These are phyloP conservation scores for Lasioglossum villosulum DNA, from an alignment of 2,888 invertebrate genomes.

Conservation along the genomic window DNA sequence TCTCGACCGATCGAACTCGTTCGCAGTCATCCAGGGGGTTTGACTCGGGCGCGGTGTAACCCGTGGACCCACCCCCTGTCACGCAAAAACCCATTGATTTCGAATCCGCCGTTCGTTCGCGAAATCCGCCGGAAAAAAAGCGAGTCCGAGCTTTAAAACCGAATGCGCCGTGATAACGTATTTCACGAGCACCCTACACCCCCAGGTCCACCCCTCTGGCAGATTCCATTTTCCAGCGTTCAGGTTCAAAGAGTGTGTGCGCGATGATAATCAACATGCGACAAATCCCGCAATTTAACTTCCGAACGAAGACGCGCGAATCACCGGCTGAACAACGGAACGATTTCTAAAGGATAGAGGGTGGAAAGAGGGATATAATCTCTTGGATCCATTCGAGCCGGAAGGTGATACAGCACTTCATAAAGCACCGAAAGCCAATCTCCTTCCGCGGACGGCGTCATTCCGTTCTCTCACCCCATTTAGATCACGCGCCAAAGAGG, in stretches of 20 bases:
- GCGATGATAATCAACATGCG: slow-evolving; percentile 16
- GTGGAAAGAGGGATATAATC: not conserved
- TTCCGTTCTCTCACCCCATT: not conserved
- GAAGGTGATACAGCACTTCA: slow-evolving; percentile 29
- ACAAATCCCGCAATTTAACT: slow-evolving; percentile 48
- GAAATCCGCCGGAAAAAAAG: not conserved
- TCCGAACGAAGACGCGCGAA: not conserved
- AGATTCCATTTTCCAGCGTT: slow-evolving; percentile 1
- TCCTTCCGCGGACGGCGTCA: not conserved
- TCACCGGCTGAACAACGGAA: slow-evolving; percentile 7
- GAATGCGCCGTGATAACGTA: slow-evolving; percentile 26
- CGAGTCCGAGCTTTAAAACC: slow-evolving; percentile 10
- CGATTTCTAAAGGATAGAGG: not conserved
- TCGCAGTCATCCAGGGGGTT: not conserved
- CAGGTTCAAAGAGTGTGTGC: not conserved
- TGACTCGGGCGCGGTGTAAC: not conserved
- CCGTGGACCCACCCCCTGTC: not conserved
- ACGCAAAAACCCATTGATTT: slow-evolving; percentile 14
- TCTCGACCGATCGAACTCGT: not conserved
- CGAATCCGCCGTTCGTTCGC: not conserved
- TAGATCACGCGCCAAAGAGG: not conserved
- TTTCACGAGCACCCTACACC: slow-evolving; percentile 8
- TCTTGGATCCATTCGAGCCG: slow-evolving; percentile 21
- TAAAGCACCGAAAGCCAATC: slow-evolving; percentile 39
- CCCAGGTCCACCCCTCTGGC: not conserved